Percentiles rank a stretch among this genome's conserved stretches.
Evolutionary conservation across 2,888 invertebrate genomes (phyloP).

Genomic region (Creontiades dilutus): DNA sequence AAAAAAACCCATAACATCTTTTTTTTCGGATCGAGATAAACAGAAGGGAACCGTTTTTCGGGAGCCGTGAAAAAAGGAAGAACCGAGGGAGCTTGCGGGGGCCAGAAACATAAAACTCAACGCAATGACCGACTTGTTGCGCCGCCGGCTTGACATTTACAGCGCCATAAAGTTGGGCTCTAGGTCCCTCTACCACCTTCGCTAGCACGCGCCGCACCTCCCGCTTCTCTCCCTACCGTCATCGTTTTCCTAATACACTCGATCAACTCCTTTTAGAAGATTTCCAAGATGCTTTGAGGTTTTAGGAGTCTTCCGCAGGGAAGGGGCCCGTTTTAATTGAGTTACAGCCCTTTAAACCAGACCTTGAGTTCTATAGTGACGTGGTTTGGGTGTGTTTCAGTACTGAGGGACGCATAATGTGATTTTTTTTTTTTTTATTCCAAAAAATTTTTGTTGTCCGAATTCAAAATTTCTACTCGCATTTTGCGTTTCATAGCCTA

Average conservation of each 20-base stretch:
- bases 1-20: background rate
- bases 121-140: constrained; percentile 72
- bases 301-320: too few species aligned
- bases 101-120: constrained; percentile 68
- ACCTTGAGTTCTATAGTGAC: too few species aligned
- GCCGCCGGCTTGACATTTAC: constrained; percentile 67
- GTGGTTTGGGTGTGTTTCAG: too few species aligned
- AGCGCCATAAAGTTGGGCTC: constrained; percentile 65
- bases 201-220: constrained; percentile 23
- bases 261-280: background rate
- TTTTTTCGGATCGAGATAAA: constrained; percentile 21
- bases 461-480: too few species aligned
- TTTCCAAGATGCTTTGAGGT: too few species aligned
- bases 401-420: too few species aligned
- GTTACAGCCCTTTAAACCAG: too few species aligned
- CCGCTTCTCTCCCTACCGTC: background rate
- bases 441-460: too few species aligned
- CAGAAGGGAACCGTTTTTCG: constrained; percentile 34
- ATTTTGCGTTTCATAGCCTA: too few species aligned
- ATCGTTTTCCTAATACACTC: constrained; percentile 13
- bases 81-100: background rate
- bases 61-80: constrained; percentile 2
- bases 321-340: too few species aligned
- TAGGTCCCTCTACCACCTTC: constrained; percentile 20
- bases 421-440: too few species aligned